A percentile compares a stretch with the other conserved stretches of the same genome.
Evolutionary conservation across 2,888 invertebrate species (phyloP).

Genomic region (Callyntrura sp.): DNA sequence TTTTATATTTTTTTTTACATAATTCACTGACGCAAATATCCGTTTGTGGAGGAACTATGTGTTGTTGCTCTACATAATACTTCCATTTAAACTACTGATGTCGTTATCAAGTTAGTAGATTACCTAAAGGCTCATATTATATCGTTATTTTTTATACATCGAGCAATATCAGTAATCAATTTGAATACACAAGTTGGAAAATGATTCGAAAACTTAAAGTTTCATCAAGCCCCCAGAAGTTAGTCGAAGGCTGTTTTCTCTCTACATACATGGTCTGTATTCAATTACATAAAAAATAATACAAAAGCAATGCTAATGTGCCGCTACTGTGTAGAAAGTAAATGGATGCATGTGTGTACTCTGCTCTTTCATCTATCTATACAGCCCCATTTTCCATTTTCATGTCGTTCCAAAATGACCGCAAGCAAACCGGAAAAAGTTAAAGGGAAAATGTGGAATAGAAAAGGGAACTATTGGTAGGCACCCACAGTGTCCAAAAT

Average conservation of each 20-base stretch:
- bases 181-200: conserved; percentile 75
- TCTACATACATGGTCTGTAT: neutral
- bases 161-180: conserved; percentile 52
- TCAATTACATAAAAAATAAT: conserved; percentile 62
- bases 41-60: neutral
- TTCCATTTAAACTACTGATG: conserved; percentile 34
- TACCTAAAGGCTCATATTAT: conserved; percentile 41
- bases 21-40: conserved; percentile 33
- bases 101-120: conserved; percentile 60
- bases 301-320: conserved; percentile 51
- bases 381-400: conserved; percentile 15
- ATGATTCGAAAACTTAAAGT: conserved; percentile 59
- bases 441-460: conserved; percentile 21
- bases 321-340: conserved; percentile 11
- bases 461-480: neutral
- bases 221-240: conserved; percentile 30
- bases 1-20: conserved; percentile 22
- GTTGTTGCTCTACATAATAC: conserved; percentile 34
- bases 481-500: conserved; percentile 59
- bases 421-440: conserved; percentile 3
- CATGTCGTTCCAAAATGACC: conserved; percentile 10
- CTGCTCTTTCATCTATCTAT: neutral
- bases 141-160: conserved; percentile 38
- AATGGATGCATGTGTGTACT: neutral
- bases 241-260: neutral